Conservation (phyloP, 2,113 vertebrate species). For the Brachyhypopomus occidentalis region DNA sequence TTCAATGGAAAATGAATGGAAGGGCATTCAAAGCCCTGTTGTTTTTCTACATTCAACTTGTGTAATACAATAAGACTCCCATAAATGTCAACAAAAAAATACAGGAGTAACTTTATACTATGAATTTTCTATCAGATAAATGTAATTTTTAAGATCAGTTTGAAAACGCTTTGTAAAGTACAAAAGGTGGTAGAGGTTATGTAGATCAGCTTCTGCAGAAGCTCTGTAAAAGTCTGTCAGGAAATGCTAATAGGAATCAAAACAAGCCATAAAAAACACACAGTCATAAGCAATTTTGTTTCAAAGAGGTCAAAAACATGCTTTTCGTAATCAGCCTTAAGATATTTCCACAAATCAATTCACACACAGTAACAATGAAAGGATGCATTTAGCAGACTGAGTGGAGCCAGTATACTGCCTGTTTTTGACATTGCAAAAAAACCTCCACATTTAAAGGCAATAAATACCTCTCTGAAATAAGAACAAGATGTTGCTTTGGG, state of each 20-base stretch:
- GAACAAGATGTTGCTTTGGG: constrained; percentile 60
- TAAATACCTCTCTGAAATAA: constrained; percentile 64
- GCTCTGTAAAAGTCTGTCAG: neutral
- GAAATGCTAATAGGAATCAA: neutral
- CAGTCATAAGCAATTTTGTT: neutral
- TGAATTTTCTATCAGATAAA: neutral
- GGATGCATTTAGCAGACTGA: constrained; percentile 67
- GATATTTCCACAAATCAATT: constrained; percentile 50
- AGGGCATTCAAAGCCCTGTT: neutral
- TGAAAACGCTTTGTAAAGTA: no score
- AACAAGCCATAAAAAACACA: neutral
- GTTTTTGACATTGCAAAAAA: constrained; percentile 63
- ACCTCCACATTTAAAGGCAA: constrained; percentile 62
- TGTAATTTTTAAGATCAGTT: neutral
- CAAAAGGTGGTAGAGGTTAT: neutral
- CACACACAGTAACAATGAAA: constrained; percentile 63
- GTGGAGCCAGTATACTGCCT: constrained; percentile 63
- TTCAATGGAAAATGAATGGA: neutral
- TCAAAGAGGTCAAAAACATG: constrained; percentile 17
- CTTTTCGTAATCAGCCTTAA: constrained; percentile 38
- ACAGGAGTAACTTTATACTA: neutral
- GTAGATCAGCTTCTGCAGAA: neutral
- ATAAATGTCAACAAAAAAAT: neutral
- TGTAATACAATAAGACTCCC: neutral
- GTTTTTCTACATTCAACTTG: neutral